A percentile compares a stretch with the other conserved stretches of the same genome.
Evolutionary conservation across 2,888 invertebrate species (phyloP).

Genomic region (Cerastoderma edule): DNA sequence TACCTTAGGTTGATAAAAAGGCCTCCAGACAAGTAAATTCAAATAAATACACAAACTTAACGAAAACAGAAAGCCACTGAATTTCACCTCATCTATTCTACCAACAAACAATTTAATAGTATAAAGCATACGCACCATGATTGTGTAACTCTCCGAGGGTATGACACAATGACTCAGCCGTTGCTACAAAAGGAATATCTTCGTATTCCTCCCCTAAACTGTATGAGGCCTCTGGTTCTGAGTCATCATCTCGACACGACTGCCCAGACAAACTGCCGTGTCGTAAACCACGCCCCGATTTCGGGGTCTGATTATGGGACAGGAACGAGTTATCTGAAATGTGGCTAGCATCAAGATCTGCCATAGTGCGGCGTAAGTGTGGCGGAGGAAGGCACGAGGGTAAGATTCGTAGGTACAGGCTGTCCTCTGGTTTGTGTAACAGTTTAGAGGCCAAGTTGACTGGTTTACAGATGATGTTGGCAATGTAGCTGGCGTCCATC

Average conservation of each 20-base stretch:
- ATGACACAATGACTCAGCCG: slow-evolving; percentile 49
- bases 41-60: no score
- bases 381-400: slow-evolving; percentile 25
- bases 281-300: slow-evolving; percentile 10
- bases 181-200: slow-evolving; percentile 28
- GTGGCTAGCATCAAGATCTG: slow-evolving; percentile 18
- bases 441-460: slow-evolving; percentile 38
- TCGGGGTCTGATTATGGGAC: slow-evolving; percentile 23
- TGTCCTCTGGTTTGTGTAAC: slow-evolving; percentile 25
- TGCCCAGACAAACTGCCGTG: slow-evolving; percentile 21
- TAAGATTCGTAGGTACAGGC: slow-evolving; percentile 25
- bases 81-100: no score
- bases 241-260: slow-evolving; percentile 16
- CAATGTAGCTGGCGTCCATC: slow-evolving; percentile 45
- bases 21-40: no score
- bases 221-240: slow-evolving; percentile 21
- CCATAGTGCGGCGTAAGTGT: not conserved
- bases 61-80: no score
- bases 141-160: slow-evolving; percentile 63
- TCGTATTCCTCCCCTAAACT: not conserved
- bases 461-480: slow-evolving; percentile 45
- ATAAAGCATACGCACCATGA: slow-evolving; percentile 43
- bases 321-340: slow-evolving; percentile 16
- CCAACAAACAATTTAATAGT: not conserved
- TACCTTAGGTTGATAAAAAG: no score